These are phyloP conservation scores for Hestina assimilis DNA, from an alignment of 1,140 invertebrate genomes.

Conservation along the genomic window DNA sequence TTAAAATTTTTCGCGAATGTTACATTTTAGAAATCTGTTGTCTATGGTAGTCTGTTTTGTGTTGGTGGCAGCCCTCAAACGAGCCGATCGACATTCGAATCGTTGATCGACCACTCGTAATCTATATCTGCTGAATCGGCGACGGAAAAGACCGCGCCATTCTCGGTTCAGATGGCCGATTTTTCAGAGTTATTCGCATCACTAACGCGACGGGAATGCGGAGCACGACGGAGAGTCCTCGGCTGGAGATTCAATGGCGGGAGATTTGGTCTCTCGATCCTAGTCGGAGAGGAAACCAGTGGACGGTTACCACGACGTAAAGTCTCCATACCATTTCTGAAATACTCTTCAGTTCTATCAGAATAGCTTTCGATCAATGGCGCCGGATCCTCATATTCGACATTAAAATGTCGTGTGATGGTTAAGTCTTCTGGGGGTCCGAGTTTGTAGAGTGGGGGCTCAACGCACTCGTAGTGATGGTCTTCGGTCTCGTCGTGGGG, in stretches of 20 bases:
- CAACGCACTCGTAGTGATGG: constrained; percentile 88
- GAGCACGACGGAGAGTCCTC: constrained; percentile 77
- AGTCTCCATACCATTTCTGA: constrained; percentile 70
- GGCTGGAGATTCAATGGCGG: constrained; percentile 87
- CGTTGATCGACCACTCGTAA: constrained; percentile 61
- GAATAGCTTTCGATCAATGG: constrained; percentile 85
- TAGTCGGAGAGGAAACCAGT: constrained; percentile 86
- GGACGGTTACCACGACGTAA: constrained; percentile 72
- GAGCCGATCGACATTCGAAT: constrained; percentile 63
- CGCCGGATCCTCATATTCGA: constrained; percentile 85
- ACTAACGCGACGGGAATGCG: constrained; percentile 80
- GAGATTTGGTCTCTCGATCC: constrained; percentile 89
- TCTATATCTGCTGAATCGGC: constrained; percentile 67
- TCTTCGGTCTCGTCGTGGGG: constrained; percentile 80
- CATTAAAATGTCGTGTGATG: constrained; percentile 85
- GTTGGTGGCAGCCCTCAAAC: constrained; percentile 42
- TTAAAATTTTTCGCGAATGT: background rate
- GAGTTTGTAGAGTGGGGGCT: constrained; percentile 77
- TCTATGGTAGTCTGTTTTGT: constrained; percentile 1
- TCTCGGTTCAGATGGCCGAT: constrained; percentile 73
- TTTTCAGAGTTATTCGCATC: constrained; percentile 80
- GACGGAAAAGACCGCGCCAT: constrained; percentile 75
- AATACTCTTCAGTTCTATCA: constrained; percentile 67
- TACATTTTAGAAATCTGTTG: background rate
- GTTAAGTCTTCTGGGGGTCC: constrained; percentile 67